Conservation (phyloP, 2,797 vertebrate species). For the Molossus molossus region DNA sequence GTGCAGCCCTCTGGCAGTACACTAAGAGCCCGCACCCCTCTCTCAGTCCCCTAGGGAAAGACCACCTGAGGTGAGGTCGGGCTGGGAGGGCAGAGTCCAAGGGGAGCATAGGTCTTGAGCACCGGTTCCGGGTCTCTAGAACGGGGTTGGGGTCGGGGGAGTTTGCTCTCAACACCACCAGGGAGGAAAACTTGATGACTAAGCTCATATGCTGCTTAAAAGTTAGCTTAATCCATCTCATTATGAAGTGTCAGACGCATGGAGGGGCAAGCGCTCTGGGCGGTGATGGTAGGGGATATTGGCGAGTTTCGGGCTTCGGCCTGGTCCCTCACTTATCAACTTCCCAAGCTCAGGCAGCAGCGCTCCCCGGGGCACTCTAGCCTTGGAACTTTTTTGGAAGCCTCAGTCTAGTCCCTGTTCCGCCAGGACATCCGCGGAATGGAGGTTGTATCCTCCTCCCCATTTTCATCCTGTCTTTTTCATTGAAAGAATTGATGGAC, state of each 20-base stretch:
- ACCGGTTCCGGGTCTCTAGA: neutral
- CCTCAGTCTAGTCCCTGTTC: neutral
- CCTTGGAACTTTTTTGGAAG: neutral
- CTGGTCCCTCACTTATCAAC: neutral
- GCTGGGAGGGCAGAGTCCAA: neutral
- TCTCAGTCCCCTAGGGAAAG: neutral
- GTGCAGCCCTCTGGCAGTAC: neutral
- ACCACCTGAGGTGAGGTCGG: neutral
- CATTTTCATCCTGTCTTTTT: constrained; percentile 64
- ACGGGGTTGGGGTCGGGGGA: neutral
- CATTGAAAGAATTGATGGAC: constrained; percentile 83
- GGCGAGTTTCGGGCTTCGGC: neutral
- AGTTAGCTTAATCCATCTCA: neutral
- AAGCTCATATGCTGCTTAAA: neutral
- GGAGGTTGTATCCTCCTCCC: neutral
- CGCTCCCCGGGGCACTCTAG: neutral
- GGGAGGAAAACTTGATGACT: neutral
- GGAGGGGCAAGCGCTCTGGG: neutral
- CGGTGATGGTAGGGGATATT: no score
- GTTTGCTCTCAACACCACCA: neutral
- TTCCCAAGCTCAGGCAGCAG: neutral
- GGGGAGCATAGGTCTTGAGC: neutral
- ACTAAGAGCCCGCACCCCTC: neutral
- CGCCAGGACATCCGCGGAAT: neutral
- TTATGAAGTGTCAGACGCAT: neutral